Conservation (phyloP, 1,140 invertebrate genomes). For the Oedothorax gibbosus region DNA sequence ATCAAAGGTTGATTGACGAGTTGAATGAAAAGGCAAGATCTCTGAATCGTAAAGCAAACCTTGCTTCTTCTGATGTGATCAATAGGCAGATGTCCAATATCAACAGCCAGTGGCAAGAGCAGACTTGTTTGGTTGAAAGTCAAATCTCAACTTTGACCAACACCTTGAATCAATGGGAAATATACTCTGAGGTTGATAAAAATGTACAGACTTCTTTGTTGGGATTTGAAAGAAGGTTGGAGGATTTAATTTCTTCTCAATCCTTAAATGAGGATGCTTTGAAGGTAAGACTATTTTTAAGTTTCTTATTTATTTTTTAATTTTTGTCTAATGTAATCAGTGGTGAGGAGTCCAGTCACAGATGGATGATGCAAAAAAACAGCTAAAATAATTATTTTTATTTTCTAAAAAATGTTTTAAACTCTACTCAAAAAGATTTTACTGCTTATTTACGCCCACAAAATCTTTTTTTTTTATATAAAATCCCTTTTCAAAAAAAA, state of each 20-base stretch:
- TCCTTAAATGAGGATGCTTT: constrained; percentile 23
- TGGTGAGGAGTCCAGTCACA: too few relatives aligned
- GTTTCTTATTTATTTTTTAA: neutral
- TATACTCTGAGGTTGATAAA: constrained; percentile 62
- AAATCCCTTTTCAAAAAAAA: too few relatives aligned
- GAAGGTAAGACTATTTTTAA: constrained; percentile 40
- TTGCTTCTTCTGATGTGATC: constrained; percentile 74
- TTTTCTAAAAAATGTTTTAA: too few relatives aligned
- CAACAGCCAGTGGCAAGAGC: constrained; percentile 79
- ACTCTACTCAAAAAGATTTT: too few relatives aligned
- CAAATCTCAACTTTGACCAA: constrained; percentile 75
- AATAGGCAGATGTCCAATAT: constrained; percentile 75
- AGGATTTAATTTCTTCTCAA: constrained; percentile 8
- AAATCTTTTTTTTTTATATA: too few relatives aligned
- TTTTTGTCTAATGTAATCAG: neutral
- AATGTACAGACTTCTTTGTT: constrained; percentile 47
- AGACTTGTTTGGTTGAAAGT: constrained; percentile 78
- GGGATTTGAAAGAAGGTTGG: constrained; percentile 33
- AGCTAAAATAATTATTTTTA: too few relatives aligned
- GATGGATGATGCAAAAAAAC: too few relatives aligned
- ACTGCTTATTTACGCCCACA: too few relatives aligned
- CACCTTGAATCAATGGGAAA: constrained; percentile 81
- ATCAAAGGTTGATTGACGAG: constrained; percentile 75
- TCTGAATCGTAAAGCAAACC: constrained; percentile 76
- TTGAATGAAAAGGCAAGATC: constrained; percentile 77